Base-by-base conservation (phyloP, 2,113 vertebrate genomes). In the Conger conger region DNA sequence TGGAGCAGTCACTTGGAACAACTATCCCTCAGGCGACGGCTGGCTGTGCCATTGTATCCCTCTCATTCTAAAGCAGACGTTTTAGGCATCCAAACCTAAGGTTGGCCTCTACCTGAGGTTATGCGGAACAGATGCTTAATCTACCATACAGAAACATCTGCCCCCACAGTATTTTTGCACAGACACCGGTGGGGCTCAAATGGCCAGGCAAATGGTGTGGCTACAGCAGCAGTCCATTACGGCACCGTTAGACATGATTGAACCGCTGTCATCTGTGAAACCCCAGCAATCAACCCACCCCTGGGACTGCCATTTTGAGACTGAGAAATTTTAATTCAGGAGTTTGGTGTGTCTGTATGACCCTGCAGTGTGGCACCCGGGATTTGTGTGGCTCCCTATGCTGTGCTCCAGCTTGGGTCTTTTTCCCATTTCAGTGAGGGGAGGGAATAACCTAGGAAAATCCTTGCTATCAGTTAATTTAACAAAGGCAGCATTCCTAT, bases 61-160 rank as follows among this genome's bases (percentile, higher is more conserved):
- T 80, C 86, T 84, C 77, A 68, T 86, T 87, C 87, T 87, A 86
- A 91, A 91, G 89, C 90, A 87, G 84, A 85, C 84, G 40, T 85
- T 89, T 86, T 77, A 82, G 87, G 85, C 82, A 54, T 85, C 85
- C 42, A 87, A 87, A 86, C 83, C 82, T 84, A 81, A 87, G 86
- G 86, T 84, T 85, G 86, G 86, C 87, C 87, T 89, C 88, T 87
- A 84, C 83, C 89, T 89, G 85, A 81, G 88, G 87, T 91, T 89
- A 90, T 89, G 79, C 83, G 86, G 86, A 86, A 88, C 89, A 91
- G 91, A 89, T 91, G 89, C 88, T 85, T 90, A 89, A 87, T 89
- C 90, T 89, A 87, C 83, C 86, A 85, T 84, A 85, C 86, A 87
- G 88, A 88, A 88, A 87, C 90, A 91, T 90, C 91, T 92, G 91